Evolutionary conservation across 2,888 invertebrate species (phyloP).

Genomic region (Arctia plantaginis): DNA sequence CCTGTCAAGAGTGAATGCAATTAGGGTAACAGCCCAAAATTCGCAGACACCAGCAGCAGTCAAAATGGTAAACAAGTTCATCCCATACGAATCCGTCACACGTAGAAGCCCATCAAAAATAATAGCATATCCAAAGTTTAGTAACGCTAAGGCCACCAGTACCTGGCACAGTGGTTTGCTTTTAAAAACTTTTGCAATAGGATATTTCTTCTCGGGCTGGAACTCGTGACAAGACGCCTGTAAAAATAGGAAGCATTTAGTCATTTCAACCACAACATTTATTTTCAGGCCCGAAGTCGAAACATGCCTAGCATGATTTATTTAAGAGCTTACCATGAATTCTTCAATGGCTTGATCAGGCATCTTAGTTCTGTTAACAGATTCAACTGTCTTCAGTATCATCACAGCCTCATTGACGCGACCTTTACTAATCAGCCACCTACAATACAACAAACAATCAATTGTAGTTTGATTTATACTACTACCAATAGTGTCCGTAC

Average conservation of each 20-base stretch:
- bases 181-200: neutral
- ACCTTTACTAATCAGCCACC: conserved; percentile 66
- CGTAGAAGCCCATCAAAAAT: conserved; percentile 68
- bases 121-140: conserved; percentile 58
- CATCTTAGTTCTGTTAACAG: conserved; percentile 65
- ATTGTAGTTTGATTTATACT: neutral
- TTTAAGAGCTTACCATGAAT: conserved; percentile 49
- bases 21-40: conserved; percentile 55
- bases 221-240: conserved; percentile 9
- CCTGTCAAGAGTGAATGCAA: conserved; percentile 23
- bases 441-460: conserved; percentile 28
- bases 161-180: neutral
- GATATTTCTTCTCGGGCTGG: neutral
- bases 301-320: conserved; percentile 50
- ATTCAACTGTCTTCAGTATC: conserved; percentile 68
- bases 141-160: conserved; percentile 38
- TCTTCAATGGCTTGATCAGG: conserved; percentile 51
- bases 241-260: neutral
- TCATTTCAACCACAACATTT: neutral
- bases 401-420: conserved; percentile 63
- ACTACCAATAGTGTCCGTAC: too few relatives aligned
- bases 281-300: too few relatives aligned
- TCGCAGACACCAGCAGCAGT: conserved; percentile 66
- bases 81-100: conserved; percentile 68
- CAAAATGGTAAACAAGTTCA: conserved; percentile 70